Evolutionary conservation across 2,797 vertebrate genomes (phyloP).

Genomic region (Chelonia mydas): DNA sequence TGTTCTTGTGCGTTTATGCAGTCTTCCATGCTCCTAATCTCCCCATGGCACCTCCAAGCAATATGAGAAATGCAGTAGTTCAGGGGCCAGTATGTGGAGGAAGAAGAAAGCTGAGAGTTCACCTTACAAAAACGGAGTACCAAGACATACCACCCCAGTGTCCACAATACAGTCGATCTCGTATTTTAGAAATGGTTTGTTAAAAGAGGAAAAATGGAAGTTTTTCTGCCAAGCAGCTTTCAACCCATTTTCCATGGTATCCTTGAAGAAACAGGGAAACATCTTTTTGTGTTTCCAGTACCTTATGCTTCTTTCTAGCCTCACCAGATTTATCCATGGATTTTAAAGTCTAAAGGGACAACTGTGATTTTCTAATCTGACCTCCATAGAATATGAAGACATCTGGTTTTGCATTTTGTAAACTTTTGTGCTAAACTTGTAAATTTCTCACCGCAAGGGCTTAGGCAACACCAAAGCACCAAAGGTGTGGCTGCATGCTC

Average conservation of each 20-base stretch:
- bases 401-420: background rate
- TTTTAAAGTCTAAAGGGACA: background rate
- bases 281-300: background rate
- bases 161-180: background rate
- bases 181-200: background rate
- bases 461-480: background rate
- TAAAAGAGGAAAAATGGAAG: background rate
- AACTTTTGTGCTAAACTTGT: background rate
- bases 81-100: background rate
- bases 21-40: background rate
- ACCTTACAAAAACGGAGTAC: background rate
- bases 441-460: background rate
- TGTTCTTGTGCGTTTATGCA: background rate
- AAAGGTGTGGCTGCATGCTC: background rate
- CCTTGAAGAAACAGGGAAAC: background rate
- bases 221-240: background rate
- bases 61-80: background rate
- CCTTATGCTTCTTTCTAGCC: background rate
- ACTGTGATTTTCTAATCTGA: background rate
- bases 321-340: background rate
- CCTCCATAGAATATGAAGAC: accelerated
- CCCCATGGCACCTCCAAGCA: background rate
- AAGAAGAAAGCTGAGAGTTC: background rate
- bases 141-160: background rate
- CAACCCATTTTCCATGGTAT: background rate